These are phyloP conservation scores for Xylocopa sonorina DNA, from an alignment of 1,140 invertebrate species.

Conservation along the genomic window DNA sequence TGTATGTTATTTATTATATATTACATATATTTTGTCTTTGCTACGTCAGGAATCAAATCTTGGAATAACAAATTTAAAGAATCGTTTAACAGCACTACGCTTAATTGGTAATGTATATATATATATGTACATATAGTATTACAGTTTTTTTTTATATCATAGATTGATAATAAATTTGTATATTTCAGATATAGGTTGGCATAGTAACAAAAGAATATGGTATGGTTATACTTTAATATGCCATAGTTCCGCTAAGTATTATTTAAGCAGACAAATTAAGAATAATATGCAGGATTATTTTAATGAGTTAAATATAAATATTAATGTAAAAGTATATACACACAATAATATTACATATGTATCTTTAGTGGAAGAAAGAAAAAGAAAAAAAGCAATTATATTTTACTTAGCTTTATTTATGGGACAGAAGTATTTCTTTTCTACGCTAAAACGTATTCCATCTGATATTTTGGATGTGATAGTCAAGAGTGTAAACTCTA, in stretches of 20 bases:
- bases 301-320: constrained; percentile 40
- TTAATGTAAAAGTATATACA: constrained; percentile 51
- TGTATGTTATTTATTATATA: constrained; percentile 8
- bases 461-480: constrained; percentile 56
- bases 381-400: constrained; percentile 36
- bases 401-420: constrained; percentile 69
- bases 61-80: constrained; percentile 43
- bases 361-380: constrained; percentile 53
- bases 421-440: constrained; percentile 72
- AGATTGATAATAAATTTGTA: constrained; percentile 4
- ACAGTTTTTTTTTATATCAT: not conserved
- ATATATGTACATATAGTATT: not conserved
- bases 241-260: not conserved
- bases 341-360: constrained; percentile 67
- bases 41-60: constrained; percentile 51
- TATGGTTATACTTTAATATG: constrained; percentile 65
- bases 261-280: constrained; percentile 52
- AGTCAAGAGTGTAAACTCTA: constrained; percentile 64
- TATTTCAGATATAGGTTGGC: constrained; percentile 73
- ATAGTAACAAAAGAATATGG: constrained; percentile 72
- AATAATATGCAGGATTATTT: constrained; percentile 56
- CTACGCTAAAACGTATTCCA: constrained; percentile 57
- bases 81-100: constrained; percentile 64
- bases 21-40: not conserved
- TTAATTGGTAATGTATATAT: constrained; percentile 66